Conservation (phyloP, 1,140 invertebrate genomes). For the Stegodyphus mimosarum region DNA sequence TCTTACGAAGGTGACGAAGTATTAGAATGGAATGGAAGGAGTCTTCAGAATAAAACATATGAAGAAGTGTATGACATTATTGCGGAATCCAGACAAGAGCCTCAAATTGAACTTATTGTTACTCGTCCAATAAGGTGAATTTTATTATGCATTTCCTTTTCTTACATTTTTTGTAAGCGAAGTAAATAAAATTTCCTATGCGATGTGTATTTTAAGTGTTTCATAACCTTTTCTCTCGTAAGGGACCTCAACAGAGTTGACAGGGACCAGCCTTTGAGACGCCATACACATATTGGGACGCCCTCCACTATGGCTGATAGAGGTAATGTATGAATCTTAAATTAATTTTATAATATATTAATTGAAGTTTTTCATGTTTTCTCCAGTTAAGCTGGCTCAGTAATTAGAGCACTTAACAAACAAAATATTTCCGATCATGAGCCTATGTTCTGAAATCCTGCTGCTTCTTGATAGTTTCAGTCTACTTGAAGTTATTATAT, state of each 20-base stretch:
- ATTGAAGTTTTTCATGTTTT: too few species aligned
- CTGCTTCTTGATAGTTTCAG: too few species aligned
- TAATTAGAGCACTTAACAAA: too few species aligned
- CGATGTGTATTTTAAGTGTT: neutral
- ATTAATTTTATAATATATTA: too few species aligned
- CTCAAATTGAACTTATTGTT: slow-evolving; percentile 94
- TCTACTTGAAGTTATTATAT: too few species aligned
- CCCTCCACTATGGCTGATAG: slow-evolving; percentile 23
- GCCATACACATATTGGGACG: slow-evolving; percentile 48
- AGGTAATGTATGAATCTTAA: neutral
- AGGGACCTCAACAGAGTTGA: slow-evolving; percentile 26
- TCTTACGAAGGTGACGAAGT: slow-evolving; percentile 89
- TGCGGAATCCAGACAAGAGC: slow-evolving; percentile 91
- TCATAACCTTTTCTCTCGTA: neutral
- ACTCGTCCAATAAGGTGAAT: slow-evolving; percentile 64
- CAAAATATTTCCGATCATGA: too few species aligned
- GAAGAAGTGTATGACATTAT: slow-evolving; percentile 97
- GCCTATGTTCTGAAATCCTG: too few species aligned
- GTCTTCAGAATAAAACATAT: slow-evolving; percentile 87
- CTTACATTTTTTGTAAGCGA: neutral
- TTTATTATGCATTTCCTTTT: neutral
- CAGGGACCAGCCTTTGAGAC: slow-evolving; percentile 51
- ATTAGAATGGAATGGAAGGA: slow-evolving; percentile 96
- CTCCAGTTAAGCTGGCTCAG: too few species aligned
- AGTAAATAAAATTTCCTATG: neutral